Evolutionary conservation across 2,797 vertebrate species (phyloP), one percentile per base, ranked within the genome.

Genomic region (Muscicapa comitata): DNA sequence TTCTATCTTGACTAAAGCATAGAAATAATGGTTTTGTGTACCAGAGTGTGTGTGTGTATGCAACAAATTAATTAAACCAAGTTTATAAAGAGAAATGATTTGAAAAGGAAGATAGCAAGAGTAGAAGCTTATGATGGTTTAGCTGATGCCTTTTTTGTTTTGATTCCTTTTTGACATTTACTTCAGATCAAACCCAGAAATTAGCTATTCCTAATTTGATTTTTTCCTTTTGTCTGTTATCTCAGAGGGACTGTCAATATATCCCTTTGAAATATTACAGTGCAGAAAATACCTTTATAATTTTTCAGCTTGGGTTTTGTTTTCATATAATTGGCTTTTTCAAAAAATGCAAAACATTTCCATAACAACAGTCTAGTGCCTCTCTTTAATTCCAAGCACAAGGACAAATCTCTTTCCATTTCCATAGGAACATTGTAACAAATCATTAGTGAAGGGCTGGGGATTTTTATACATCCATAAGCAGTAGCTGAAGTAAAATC

Each of bases 161-260:
- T 89, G 63, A 75, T 88, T 84, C 26, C 33, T 88, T 93, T 92
- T 42, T 91, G 62, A 84, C 21, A 43, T 84, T 90, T 93, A 33
- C 15, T 92, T 33, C 25, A 76, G 33, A 81, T 40, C 35, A 76
- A 75, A 81, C 23, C 48, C 81, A 84, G 47, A n/a, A 86, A 94
- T 95, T 95, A 94, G 10, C 24, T 86, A 51, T 88, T 95, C 35
- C 28, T 75, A 37, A 37, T 75, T 81, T 84, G 57, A 35, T 62
- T 31, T 77, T 50, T 82, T 50, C 45, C 53, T 76, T 83, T 65
- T 65, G 10, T 81, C 43, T 78, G 8, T 72, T 88, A 79, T 86
- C 33, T 86, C 73, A 33, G n/a, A 43, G 66, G 31, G 29, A 19
- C 47, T 83, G 68, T 47, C 83, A 84, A 23, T 66, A 78, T 21